Percentiles rank a stretch among this genome's conserved stretches.
These are phyloP conservation scores for Tachysurus fulvidraco DNA, from an alignment of 2,113 vertebrate genomes.

Conservation along the genomic window DNA sequence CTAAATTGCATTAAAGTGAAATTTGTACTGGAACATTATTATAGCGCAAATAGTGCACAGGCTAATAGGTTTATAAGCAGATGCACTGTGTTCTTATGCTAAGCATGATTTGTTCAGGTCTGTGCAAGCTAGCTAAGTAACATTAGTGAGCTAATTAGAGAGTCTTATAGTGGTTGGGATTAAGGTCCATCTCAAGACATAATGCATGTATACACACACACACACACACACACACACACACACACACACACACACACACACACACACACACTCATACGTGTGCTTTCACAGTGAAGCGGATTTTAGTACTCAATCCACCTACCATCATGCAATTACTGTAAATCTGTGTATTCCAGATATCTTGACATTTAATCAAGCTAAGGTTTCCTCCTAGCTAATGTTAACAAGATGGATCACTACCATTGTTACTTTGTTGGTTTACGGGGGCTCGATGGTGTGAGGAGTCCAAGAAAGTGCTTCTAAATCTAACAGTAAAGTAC, in stretches of 20 bases:
- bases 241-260: background rate
- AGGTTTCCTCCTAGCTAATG: background rate
- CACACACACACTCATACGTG: no score
- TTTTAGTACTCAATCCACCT: background rate
- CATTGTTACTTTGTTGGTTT: background rate
- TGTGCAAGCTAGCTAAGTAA: background rate
- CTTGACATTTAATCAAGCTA: background rate
- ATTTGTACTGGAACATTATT: background rate
- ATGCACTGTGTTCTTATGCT: background rate
- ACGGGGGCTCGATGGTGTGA: background rate
- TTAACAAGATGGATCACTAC: background rate
- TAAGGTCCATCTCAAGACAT: background rate
- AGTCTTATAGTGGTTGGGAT: background rate
- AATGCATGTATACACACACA: background rate
- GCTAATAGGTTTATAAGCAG: background rate
- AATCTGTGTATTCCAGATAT: background rate
- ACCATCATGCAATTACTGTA: background rate
- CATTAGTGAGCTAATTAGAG: background rate
- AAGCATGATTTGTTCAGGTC: background rate
- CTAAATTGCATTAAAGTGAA: background rate
- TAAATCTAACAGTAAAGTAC: background rate
- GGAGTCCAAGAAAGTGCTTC: background rate
- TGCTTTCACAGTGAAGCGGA: background rate
- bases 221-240: background rate
- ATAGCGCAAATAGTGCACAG: background rate